phyloP scores from a whole-genome alignment of 1,140 invertebrate species.

The Drosophila kohkoa region DNA sequence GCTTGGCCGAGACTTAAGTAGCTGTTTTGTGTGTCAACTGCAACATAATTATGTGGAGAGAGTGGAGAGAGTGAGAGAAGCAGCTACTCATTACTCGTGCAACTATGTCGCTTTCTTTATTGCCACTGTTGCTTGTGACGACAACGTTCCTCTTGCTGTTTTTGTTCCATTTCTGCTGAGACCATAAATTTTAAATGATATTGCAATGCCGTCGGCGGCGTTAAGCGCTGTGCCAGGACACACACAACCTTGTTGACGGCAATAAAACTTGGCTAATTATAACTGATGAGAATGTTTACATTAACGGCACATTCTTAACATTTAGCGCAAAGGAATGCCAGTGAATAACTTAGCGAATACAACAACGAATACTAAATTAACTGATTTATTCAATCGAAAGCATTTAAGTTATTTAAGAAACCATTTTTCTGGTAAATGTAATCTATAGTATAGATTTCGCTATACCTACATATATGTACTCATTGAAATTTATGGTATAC shows the following conservation, averaged over 20 bases:
- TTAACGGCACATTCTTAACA: slow-evolving; percentile 14
- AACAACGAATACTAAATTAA: neutral
- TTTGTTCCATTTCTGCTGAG: slow-evolving; percentile 12
- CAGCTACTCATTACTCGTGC: slow-evolving; percentile 5
- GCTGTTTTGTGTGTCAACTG: slow-evolving; percentile 41
- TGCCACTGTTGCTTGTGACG: neutral
- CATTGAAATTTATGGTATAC: too few species aligned
- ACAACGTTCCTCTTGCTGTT: neutral
- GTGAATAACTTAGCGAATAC: neutral
- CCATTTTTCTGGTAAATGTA: too few species aligned
- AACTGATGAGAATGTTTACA: slow-evolving; percentile 32
- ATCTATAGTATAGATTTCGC: too few species aligned
- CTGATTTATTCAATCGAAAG: too few species aligned
- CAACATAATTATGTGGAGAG: slow-evolving; percentile 21
- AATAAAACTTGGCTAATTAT: slow-evolving; percentile 50
- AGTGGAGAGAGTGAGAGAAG: neutral
- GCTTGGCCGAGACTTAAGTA: slow-evolving; percentile 35
- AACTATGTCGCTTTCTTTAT: neutral
- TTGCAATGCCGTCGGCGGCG: slow-evolving; percentile 32
- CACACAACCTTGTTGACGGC: slow-evolving; percentile 10
- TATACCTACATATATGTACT: too few species aligned
- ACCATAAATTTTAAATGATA: slow-evolving; percentile 55
- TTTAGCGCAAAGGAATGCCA: neutral
- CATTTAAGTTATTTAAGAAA: too few species aligned
- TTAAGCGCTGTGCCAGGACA: slow-evolving; percentile 3